Evolutionary conservation across 2,888 invertebrate species (phyloP).

Genomic region (Romanomermis culicivorax): DNA sequence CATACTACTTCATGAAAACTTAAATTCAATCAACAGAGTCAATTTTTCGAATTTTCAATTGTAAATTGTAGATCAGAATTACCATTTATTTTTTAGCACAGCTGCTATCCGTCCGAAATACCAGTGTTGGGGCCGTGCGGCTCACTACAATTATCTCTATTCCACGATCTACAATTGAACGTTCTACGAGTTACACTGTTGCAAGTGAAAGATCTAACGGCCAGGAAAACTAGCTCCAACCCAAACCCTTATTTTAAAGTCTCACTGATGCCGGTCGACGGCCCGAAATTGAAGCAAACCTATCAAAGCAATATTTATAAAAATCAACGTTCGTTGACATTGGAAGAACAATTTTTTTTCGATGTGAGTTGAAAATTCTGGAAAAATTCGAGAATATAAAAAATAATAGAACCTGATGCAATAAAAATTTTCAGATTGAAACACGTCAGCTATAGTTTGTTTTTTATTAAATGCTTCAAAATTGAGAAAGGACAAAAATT

Average conservation of each 20-base stretch:
- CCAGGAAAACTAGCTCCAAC: constrained; percentile 14
- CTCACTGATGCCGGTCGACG: not conserved
- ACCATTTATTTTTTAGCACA: not conserved
- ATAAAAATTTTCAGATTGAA: too few species aligned
- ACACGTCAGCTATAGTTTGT: too few species aligned
- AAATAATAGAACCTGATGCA: too few species aligned
- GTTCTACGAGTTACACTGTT: constrained; percentile 43
- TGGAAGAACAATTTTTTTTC: constrained; percentile 25
- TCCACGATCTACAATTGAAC: constrained; percentile 42
- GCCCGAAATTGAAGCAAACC: constrained; percentile 11
- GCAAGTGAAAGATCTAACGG: constrained; percentile 37
- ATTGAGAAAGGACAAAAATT: too few species aligned
- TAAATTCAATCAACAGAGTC: too few species aligned
- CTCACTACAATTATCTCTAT: constrained; percentile 42
- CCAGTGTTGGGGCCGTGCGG: constrained; percentile 31
- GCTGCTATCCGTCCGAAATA: not conserved
- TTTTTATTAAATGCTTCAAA: too few species aligned
- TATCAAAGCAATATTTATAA: constrained; percentile 21
- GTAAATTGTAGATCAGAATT: too few species aligned
- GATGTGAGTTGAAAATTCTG: constrained; percentile 16
- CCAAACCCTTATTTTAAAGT: constrained; percentile 11
- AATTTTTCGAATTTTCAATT: too few species aligned
- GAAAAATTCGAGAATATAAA: too few species aligned
- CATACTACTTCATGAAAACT: too few species aligned
- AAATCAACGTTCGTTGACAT: constrained; percentile 18